Conservation (phyloP, 2,797 vertebrate genomes). For the Eleutherodactylus coqui region DNA sequence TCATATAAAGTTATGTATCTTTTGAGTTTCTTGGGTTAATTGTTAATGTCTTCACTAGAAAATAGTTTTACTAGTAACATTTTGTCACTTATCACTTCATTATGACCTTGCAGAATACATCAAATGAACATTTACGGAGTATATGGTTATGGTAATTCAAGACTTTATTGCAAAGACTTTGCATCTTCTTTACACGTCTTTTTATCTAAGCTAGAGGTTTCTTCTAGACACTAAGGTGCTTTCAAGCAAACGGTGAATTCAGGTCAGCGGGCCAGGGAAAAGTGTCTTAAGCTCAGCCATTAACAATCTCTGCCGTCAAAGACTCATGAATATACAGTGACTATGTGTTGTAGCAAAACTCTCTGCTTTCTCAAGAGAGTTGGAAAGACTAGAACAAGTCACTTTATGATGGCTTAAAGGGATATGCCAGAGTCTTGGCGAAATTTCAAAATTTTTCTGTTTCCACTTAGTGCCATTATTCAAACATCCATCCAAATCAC, state of each 20-base stretch:
- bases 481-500: too few relatives aligned
- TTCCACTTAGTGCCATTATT: too few relatives aligned
- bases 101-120: background rate
- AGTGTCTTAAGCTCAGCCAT: slow-evolving; percentile 30
- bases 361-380: slow-evolving; percentile 15
- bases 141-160: background rate
- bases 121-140: background rate
- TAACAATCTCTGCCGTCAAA: background rate
- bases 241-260: slow-evolving; percentile 8
- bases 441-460: too few relatives aligned
- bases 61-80: background rate
- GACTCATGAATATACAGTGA: slow-evolving; percentile 38
- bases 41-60: background rate
- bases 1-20: too few relatives aligned
- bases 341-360: slow-evolving; percentile 35
- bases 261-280: slow-evolving; percentile 21
- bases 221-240: background rate
- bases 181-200: background rate
- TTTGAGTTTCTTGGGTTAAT: too few relatives aligned
- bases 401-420: background rate
- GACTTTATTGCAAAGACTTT: background rate
- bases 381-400: background rate
- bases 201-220: background rate
- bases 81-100: background rate
- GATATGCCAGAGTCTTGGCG: too few relatives aligned